Evolutionary conservation across 2,888 invertebrate genomes (phyloP).

Genomic region (Drosophila pegasa): DNA sequence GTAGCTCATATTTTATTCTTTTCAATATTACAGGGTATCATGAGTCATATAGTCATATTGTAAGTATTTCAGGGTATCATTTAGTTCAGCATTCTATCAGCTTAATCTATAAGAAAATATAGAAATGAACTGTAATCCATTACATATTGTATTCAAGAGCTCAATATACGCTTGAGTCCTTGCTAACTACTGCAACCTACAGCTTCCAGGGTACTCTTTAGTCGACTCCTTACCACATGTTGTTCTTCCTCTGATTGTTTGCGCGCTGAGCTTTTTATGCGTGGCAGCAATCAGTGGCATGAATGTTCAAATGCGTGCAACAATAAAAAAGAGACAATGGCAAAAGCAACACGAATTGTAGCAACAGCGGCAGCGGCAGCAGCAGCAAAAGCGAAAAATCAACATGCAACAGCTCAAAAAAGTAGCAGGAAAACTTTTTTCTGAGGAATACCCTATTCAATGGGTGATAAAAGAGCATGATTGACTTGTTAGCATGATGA

Average conservation of each 20-base stretch:
- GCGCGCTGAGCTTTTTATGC: slow-evolving; percentile 56
- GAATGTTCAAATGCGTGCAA: slow-evolving; percentile 61
- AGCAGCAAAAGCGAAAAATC: slow-evolving; percentile 53
- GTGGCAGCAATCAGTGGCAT: slow-evolving; percentile 68
- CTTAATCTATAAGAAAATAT: background rate
- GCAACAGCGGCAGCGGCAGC: slow-evolving; percentile 22
- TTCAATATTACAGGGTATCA: background rate
- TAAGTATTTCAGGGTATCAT: slow-evolving; percentile 1
- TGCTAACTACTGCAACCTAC: background rate
- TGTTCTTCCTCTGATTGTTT: background rate
- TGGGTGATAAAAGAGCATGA: background rate
- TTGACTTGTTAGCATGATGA: background rate
- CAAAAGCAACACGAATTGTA: slow-evolving; percentile 20
- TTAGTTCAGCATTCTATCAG: background rate
- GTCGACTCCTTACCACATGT: background rate
- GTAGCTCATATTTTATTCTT: background rate
- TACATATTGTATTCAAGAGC: background rate
- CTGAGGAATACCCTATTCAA: slow-evolving; percentile 21
- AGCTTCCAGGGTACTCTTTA: slow-evolving; percentile 8
- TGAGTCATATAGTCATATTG: too few relatives aligned
- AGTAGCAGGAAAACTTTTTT: slow-evolving; percentile 26
- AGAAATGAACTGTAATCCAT: background rate
- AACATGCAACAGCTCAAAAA: slow-evolving; percentile 65
- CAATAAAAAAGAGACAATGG: slow-evolving; percentile 31
- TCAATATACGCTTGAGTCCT: background rate